Conservation (phyloP, 2,797 vertebrate genomes). For the Microhierax caerulescens region DNA sequence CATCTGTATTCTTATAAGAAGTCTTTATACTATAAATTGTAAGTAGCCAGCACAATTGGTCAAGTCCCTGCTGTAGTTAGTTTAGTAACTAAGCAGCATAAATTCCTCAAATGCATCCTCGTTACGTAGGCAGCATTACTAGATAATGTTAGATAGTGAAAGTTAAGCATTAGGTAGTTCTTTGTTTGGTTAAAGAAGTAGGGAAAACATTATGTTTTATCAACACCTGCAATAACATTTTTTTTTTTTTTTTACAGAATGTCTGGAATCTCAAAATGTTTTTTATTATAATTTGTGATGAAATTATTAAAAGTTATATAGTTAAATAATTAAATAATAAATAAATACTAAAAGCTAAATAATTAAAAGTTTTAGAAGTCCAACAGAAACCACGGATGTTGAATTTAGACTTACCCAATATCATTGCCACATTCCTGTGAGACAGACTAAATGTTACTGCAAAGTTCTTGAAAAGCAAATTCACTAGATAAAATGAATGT, state of each 20-base stretch:
- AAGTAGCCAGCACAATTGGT: background rate
- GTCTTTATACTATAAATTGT: background rate
- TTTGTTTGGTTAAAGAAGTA: background rate
- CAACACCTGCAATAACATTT: background rate
- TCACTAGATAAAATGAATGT: background rate
- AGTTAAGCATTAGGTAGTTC: background rate
- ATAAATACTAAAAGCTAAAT: too few relatives aligned
- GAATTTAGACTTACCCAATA: background rate
- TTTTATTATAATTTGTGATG: background rate
- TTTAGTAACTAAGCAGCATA: background rate
- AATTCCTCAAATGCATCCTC: background rate
- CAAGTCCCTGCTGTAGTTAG: background rate
- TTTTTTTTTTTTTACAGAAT: background rate
- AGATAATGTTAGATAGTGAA: background rate
- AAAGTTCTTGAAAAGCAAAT: background rate
- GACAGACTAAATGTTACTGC: background rate
- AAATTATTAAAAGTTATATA: too few relatives aligned
- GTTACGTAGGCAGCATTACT: background rate
- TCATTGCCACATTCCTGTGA: background rate
- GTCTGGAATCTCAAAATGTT: background rate
- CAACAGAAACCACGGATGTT: background rate
- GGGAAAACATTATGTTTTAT: background rate
- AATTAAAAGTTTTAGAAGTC: background rate
- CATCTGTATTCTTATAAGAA: background rate
- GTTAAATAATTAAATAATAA: too few relatives aligned